Percentiles rank a stretch among this genome's conserved stretches.
Evolutionary conservation across 2,888 invertebrate genomes (phyloP).

Genomic region (Orchesella flavescens): DNA sequence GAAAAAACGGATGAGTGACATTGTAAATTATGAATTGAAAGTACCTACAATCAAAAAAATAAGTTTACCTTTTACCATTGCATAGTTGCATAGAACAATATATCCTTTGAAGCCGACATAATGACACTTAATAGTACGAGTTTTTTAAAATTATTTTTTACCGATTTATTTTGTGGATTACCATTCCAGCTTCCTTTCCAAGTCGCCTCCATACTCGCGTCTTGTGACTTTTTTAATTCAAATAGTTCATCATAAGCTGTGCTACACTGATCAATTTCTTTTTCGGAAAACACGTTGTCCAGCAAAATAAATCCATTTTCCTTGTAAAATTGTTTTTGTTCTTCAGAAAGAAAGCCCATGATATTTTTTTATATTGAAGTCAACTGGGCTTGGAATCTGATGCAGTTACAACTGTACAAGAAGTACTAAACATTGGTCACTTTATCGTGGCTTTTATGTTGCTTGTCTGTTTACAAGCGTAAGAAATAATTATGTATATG

Average conservation of each 20-base stretch:
- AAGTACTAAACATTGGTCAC: too few relatives aligned
- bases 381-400: too few relatives aligned
- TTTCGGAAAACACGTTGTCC: slow-evolving; percentile 75
- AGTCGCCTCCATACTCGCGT: slow-evolving; percentile 76
- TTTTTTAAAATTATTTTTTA: neutral
- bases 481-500: too few relatives aligned
- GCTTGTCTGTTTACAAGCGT: too few relatives aligned
- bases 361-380: too few relatives aligned
- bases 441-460: too few relatives aligned
- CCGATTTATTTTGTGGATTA: neutral
- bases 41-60: slow-evolving; percentile 74
- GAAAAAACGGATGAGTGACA: slow-evolving; percentile 78
- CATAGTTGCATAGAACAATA: too few relatives aligned
- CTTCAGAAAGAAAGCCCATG: slow-evolving; percentile 55
- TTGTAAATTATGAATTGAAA: slow-evolving; percentile 79
- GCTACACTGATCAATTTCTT: slow-evolving; percentile 76
- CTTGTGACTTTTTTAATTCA: slow-evolving; percentile 74
- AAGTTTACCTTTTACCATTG: too few relatives aligned
- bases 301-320: slow-evolving; percentile 78
- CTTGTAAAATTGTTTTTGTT: slow-evolving; percentile 77
- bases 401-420: too few relatives aligned
- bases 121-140: too few relatives aligned
- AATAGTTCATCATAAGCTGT: slow-evolving; percentile 77
- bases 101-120: too few relatives aligned
- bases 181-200: slow-evolving; percentile 76